phyloP scores from a whole-genome alignment of 2,797 vertebrate genomes.

The Melanotaenia maccullochi region DNA sequence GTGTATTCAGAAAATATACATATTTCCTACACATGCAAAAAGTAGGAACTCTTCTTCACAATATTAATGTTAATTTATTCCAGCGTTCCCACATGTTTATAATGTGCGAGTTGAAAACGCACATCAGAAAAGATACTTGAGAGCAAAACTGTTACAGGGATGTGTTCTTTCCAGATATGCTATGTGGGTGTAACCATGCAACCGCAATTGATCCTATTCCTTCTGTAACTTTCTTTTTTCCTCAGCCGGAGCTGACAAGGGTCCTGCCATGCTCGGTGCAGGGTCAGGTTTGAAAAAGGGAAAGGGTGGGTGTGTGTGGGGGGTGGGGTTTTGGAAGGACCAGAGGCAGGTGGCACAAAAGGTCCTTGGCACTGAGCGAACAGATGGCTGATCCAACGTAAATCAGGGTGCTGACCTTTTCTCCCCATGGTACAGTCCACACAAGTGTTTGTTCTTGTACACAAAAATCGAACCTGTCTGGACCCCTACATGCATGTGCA shows the following conservation, averaged over 20 bases:
- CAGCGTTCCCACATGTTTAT: background rate
- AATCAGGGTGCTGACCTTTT: constrained; percentile 67
- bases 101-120: background rate
- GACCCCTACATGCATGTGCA: constrained; percentile 7
- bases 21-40: background rate
- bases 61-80: background rate
- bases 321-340: constrained; percentile 47
- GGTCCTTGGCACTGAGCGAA: constrained; percentile 42
- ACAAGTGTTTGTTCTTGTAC: constrained; percentile 47
- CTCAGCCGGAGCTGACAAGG: constrained; percentile 57
- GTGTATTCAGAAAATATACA: background rate
- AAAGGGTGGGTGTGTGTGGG: background rate
- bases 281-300: constrained; percentile 58
- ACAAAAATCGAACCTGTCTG: constrained; percentile 34
- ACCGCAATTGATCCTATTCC: constrained; percentile 3
- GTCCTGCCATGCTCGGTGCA: constrained; percentile 39
- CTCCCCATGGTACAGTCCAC: constrained; percentile 56
- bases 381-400: constrained; percentile 75
- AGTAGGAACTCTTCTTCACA: background rate
- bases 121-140: background rate
- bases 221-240: constrained; percentile 32
- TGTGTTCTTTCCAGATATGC: background rate
- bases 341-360: constrained; percentile 70
- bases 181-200: background rate
- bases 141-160: background rate